Base-by-base conservation (phyloP, 2,113 vertebrate species). In the Zosterops pallidus region DNA sequence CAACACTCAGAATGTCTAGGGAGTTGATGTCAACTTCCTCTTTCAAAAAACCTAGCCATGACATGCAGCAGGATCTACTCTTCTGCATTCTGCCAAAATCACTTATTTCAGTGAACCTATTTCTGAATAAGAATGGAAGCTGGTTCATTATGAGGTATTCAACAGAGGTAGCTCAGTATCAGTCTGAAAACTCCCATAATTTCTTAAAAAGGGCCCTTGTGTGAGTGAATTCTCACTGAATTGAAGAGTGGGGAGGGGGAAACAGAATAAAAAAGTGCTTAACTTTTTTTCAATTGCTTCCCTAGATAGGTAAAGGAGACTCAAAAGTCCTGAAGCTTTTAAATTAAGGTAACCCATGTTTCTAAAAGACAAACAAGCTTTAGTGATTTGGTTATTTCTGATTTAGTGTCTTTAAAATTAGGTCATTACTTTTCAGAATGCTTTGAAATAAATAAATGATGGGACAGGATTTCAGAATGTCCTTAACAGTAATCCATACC, bases 401-500 rank as follows among this genome's bases (percentile, higher is more conserved):
- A 81, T 57, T 65, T 69, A 79, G 65, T 70, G 17, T 55, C 42
- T 83, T 91, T 64, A 92, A 87, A 83, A 94, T 65, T n/a, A 52
- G 57, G 57, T 56, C 42, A 55, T 85, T 60, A 60, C 62, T 87
- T 91, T 72, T 28, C 87, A 47, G 39, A 89, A 80, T 77, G 57
- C 78, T 89, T 86, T 89, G 70, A 85, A 94, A 92, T 83, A 79
- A 52, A 59, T 15, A 10, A 95, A 53, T 59, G 55, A 92, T 76
- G 52, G 37, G 6, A 80, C 4, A 64, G 62, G 69, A 91, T 76
- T 85, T 92, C 71, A 87, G 42, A 87, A 83, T 46, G 29, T 50
- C 80, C 62, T 85, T 90, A 89, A 76, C 14, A 77, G 24, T 69
- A 90, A 93, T 72, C 71, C 47, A 47, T 69, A 76, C 22, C 60